phyloP scores from a whole-genome alignment of 2,888 invertebrate genomes.

The Elgonia sp. region DNA sequence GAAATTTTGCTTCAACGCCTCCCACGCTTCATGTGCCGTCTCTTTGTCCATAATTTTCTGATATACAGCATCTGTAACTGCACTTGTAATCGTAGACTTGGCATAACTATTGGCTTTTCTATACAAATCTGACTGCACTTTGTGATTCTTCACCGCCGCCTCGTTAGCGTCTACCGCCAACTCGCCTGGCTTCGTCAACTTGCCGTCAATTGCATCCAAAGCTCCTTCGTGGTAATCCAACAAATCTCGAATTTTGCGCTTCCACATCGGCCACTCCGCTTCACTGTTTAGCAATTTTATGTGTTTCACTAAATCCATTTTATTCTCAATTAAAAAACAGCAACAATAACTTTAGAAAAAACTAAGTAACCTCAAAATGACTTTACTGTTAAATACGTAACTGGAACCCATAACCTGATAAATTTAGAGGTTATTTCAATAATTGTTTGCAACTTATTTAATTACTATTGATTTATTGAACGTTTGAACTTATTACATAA shows the following conservation, averaged over 20 bases:
- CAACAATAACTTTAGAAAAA: neutral
- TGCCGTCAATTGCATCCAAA: slow-evolving; percentile 77
- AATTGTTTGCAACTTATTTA: no score
- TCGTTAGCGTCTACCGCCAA: no score
- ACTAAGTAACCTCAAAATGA: slow-evolving; percentile 17
- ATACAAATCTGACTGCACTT: slow-evolving; percentile 74
- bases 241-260: slow-evolving; percentile 81
- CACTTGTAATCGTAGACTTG: slow-evolving; percentile 82
- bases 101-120: slow-evolving; percentile 83
- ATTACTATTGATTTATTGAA: no score
- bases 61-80: slow-evolving; percentile 81
- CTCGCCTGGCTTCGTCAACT: no score
- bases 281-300: slow-evolving; percentile 77
- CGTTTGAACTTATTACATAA: no score
- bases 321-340: slow-evolving; percentile 3
- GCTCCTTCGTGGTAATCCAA: slow-evolving; percentile 79
- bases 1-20: slow-evolving; percentile 79
- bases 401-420: slow-evolving; percentile 22
- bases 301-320: slow-evolving; percentile 79
- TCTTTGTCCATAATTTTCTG: slow-evolving; percentile 84
- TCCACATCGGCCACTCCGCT: slow-evolving; percentile 82
- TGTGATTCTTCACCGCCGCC: slow-evolving; percentile 67
- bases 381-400: slow-evolving; percentile 8
- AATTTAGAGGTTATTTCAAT: no score
- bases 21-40: slow-evolving; percentile 81